Evolutionary conservation across 2,113 vertebrate genomes (phyloP).

Genomic region (Pteruthius melanotis): DNA sequence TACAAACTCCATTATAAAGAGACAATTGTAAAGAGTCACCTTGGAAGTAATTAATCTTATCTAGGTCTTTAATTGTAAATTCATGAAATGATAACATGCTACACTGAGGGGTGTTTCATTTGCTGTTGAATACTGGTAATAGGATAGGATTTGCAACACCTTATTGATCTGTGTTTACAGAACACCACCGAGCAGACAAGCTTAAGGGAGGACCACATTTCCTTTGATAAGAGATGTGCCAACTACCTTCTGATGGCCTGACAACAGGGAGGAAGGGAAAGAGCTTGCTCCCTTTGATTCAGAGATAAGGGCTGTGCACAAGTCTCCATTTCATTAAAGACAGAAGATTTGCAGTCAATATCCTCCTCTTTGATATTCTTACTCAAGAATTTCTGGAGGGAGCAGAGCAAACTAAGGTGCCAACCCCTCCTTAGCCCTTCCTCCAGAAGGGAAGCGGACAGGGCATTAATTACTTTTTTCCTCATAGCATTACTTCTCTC

Average conservation of each 20-base stretch:
- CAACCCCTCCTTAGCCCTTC: not conserved
- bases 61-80: conserved; percentile 36
- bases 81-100: conserved; percentile 37
- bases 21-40: not conserved
- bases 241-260: not conserved
- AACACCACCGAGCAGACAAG: not conserved
- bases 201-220: not conserved
- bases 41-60: conserved; percentile 47
- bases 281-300: not conserved
- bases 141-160: conserved; percentile 32
- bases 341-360: not conserved
- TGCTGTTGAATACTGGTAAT: conserved; percentile 14
- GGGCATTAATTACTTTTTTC: not conserved
- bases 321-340: not conserved
- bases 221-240: not conserved
- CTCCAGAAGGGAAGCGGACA: not conserved
- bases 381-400: not conserved
- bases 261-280: not conserved
- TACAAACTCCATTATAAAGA: not conserved
- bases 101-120: conserved; percentile 9
- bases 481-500: not conserved
- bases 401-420: not conserved
- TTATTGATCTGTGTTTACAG: conserved; percentile 37
- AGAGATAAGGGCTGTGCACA: not conserved
- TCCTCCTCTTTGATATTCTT: conserved; percentile 11